Base-by-base conservation (phyloP, 2,888 invertebrate genomes). In the Ophion slaviceki region DNA sequence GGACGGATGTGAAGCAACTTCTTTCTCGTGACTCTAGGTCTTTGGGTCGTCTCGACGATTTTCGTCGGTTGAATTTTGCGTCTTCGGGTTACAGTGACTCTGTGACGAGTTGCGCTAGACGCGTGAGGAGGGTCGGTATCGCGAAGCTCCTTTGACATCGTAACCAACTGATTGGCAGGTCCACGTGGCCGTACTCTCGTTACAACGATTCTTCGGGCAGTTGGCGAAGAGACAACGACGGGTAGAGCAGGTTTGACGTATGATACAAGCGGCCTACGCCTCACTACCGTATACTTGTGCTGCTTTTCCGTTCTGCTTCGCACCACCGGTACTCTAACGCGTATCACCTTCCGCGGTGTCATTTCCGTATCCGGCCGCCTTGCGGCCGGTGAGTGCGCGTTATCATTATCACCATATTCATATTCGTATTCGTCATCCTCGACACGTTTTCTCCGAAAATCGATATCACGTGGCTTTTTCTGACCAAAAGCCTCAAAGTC, bases 281-380 rank as follows among this genome's bases (percentile, higher is more conserved):
- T 90, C 4, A 93, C 93, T 32, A 94, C 92, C 1, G 93, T 93
- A 14, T 92, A 84, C 53, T 93, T 93, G 70, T 93, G 93, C 32
- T 92, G 92, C 20, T 88, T 90, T 7, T 90, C 90, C 53, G 83
- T 88, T 87, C 91, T 91, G 59, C 87, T 90, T 20, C 86, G 91
- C 40, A 91, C 89, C 2, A 94, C 91, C 1, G 94, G 94, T 20
- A 94, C 93, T 80, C 93, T 92, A 36, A 94, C 92, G 79, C 93
- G 91, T 1, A 94, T 91, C 82, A 93, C 90, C 87, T 92, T 93
- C 68, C 92, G 91, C 6, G 90, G 90, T 80, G 87, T 89, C 68
- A 88, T 87, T 64, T 87, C 87, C 0, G 83, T 84, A 64, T 71
- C 68, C 6, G 74, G n/a, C 45, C 64, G 53, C 82, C 74, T 68